Conservation (phyloP, 2,797 vertebrate species). For the Argyrosomus regius region DNA sequence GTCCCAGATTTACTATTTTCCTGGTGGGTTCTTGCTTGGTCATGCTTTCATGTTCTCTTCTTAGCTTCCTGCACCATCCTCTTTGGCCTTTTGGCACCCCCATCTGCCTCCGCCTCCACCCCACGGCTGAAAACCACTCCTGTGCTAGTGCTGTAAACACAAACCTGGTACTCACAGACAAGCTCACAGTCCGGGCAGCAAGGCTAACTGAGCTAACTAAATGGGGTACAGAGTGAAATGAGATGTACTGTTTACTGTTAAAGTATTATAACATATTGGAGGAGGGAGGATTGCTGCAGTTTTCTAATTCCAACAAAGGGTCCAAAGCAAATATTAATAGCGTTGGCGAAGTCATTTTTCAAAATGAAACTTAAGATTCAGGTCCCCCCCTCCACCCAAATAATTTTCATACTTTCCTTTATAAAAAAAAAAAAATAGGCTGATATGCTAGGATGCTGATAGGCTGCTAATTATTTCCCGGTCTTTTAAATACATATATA, state of each 20-base stretch:
- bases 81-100: too few species aligned
- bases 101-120: too few species aligned
- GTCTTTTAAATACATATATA: neutral
- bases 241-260: neutral
- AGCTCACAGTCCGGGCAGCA: too few species aligned
- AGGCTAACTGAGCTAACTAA: too few species aligned
- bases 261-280: neutral
- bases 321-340: neutral
- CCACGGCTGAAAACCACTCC: too few species aligned
- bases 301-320: neutral
- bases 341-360: neutral
- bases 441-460: neutral
- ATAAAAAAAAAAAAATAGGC: neutral
- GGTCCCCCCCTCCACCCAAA: neutral
- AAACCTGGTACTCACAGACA: too few species aligned
- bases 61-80: too few species aligned
- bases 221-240: neutral
- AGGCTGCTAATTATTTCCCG: conserved; percentile 14
- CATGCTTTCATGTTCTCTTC: too few species aligned
- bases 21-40: too few species aligned
- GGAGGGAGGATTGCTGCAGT: neutral
- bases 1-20: too few species aligned
- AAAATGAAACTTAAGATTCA: neutral
- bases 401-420: neutral
- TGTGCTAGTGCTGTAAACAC: too few species aligned